These are phyloP conservation scores for Pilophorus perplexus DNA, from an alignment of 2,888 invertebrate species.

Conservation along the genomic window DNA sequence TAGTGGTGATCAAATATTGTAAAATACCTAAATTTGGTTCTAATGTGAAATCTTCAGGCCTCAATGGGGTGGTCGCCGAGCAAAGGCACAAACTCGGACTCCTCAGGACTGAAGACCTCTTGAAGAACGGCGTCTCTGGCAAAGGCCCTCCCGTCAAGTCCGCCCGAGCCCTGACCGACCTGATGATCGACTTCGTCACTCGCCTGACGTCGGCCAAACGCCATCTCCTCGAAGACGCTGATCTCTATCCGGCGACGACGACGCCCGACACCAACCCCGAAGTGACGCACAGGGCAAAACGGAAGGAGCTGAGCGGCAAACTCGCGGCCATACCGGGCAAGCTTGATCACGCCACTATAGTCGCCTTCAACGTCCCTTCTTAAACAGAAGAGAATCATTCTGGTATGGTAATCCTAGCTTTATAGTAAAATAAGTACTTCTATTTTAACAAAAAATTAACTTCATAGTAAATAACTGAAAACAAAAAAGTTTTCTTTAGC, in stretches of 20 bases:
- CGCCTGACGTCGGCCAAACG: constrained; percentile 79
- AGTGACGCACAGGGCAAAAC: constrained; percentile 61
- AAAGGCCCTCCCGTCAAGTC: constrained; percentile 62
- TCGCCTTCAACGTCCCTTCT: constrained; percentile 67
- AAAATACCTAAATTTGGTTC: background rate
- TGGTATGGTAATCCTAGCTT: too few species aligned
- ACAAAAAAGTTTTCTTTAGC: too few species aligned
- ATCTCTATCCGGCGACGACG: constrained; percentile 58
- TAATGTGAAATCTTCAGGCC: constrained; percentile 51
- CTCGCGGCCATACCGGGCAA: constrained; percentile 79
- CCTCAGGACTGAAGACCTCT: constrained; percentile 70
- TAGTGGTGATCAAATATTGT: too few species aligned
- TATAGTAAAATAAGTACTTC: too few species aligned
- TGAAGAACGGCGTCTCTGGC: constrained; percentile 65
- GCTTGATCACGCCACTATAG: constrained; percentile 82
- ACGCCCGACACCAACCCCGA: constrained; percentile 54
- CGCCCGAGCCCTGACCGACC: constrained; percentile 67
- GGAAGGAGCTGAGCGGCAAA: constrained; percentile 70
- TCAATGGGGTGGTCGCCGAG: constrained; percentile 69
- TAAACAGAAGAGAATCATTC: too few species aligned
- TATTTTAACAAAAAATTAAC: too few species aligned
- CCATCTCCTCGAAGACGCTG: constrained; percentile 76
- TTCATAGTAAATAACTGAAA: too few species aligned
- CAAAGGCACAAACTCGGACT: constrained; percentile 73
- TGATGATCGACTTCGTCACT: constrained; percentile 71